These are phyloP conservation scores for Addax nasomaculatus DNA, from an alignment of 2,113 vertebrate genomes.

Conservation along the genomic window DNA sequence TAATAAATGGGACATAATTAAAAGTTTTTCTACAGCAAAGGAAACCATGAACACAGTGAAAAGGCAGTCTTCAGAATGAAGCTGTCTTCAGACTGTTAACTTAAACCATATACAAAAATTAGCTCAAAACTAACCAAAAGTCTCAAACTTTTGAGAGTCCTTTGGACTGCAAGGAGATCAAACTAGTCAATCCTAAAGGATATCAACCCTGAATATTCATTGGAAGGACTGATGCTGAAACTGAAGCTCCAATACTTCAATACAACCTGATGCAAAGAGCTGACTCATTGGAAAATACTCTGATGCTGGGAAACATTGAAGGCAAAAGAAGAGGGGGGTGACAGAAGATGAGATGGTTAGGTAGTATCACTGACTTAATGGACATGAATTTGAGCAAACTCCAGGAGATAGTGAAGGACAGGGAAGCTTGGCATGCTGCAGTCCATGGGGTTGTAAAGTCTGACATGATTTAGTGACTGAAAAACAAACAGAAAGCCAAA, in stretches of 20 bases:
- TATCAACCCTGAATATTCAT: background rate
- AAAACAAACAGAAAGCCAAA: background rate
- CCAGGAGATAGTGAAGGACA: background rate
- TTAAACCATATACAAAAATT: background rate
- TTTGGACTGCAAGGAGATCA: background rate
- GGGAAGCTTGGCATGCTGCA: background rate
- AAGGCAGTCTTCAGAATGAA: background rate
- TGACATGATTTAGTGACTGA: background rate
- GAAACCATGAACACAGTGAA: background rate
- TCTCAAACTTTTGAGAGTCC: background rate
- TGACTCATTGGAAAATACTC: background rate
- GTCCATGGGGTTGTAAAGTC: background rate
- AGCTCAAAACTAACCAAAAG: background rate
- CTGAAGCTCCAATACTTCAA: background rate
- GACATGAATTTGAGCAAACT: background rate
- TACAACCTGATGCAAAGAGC: background rate
- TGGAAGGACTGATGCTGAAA: background rate
- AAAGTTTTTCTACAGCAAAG: background rate
- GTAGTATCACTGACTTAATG: background rate
- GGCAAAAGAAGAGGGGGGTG: background rate
- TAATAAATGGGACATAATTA: background rate
- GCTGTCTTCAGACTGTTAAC: background rate
- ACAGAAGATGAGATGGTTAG: background rate
- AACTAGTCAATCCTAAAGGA: background rate
- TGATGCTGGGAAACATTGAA: background rate